A percentile compares a stretch with the other conserved stretches of the same genome.
phyloP scores from a whole-genome alignment of 2,888 invertebrate species.

The Morpho helenor region DNA sequence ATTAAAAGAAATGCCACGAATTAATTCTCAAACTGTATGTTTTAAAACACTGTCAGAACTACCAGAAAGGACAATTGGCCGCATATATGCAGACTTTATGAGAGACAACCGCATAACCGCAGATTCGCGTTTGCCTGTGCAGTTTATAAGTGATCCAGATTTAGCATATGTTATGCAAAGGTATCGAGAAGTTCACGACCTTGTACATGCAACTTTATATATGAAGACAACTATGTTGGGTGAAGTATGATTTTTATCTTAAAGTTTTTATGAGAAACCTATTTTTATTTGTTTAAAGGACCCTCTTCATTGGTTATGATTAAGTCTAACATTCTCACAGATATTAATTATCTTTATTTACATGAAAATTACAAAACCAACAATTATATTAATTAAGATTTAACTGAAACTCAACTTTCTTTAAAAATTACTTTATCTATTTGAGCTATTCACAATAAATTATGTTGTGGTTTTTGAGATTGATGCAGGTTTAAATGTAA shows the following conservation, averaged over 20 bases:
- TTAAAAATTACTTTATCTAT: no score
- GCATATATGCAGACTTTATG: conserved; percentile 91
- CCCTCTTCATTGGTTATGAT: no score
- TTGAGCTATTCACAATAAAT: no score
- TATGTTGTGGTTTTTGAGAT: no score
- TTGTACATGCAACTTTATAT: conserved; percentile 92
- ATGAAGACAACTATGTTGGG: conserved; percentile 97
- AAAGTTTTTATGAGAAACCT: no score
- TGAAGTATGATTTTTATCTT: conserved; percentile 63
- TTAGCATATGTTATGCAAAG: conserved; percentile 98
- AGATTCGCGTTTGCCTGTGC: conserved; percentile 93
- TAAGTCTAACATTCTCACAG: no score
- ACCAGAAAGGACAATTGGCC: conserved; percentile 91
- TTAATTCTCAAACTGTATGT: conserved; percentile 90
- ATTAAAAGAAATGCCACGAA: conserved; percentile 88
- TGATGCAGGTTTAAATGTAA: no score
- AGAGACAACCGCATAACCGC: conserved; percentile 93
- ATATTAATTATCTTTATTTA: no score
- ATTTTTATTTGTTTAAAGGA: no score
- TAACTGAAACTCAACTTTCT: no score
- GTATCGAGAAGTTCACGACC: conserved; percentile 98
- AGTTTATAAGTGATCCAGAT: conserved; percentile 93
- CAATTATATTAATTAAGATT: no score
- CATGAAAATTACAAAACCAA: no score
- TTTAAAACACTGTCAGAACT: conserved; percentile 84